Base-by-base conservation (phyloP, 2,888 invertebrate species). In the Troilus luridus region DNA sequence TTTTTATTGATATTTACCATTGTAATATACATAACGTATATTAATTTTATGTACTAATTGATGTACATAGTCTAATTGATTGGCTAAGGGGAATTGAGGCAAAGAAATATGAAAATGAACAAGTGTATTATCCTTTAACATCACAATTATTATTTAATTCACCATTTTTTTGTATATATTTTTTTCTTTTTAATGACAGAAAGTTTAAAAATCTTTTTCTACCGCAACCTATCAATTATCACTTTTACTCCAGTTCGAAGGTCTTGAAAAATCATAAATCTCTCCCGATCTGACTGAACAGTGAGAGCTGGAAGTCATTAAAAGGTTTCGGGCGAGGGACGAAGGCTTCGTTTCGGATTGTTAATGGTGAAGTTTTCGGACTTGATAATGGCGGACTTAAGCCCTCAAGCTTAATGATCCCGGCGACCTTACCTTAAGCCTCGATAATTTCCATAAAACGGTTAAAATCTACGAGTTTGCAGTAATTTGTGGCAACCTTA, bases 311-410 rank as follows among this genome's bases (percentile, higher is more conserved):
- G 56, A 85, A 85, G 85, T 85, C 56, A 85, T 85, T 85, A 85
- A 85, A 58, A 85, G 85, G 11, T 54, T 85, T 85, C 72, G 41
- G 56, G 12, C 11, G 56, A 85, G n/a, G 56, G 14, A 58, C 56
- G 85, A 85, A n/a, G 21, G 56, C 19, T 58, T 56, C 56, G n/a
- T 85, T 85, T 19, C n/a, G 56, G 85, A 85, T 85, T 85, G 85
- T 10, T 85, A 58, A 85, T 85, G 85, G 85, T n/a, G 56, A 85
- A 85, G 85, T 85, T 85, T 62, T 85, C 14, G 56, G 56, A 85
- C 85, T 58, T 58, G 85, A n/a, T 85, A 85, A 85, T 21, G 85
- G 41, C 56, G 12, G 56, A 11, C 85, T 85, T 56, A 85, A 14
- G 85, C 85, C 5, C n/a, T 56, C 56, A 21, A 14, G 10, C 85